Evolutionary conservation across 2,888 invertebrate species (phyloP), one percentile per base, ranked within the genome.

Genomic region (Amorpha juglandis): DNA sequence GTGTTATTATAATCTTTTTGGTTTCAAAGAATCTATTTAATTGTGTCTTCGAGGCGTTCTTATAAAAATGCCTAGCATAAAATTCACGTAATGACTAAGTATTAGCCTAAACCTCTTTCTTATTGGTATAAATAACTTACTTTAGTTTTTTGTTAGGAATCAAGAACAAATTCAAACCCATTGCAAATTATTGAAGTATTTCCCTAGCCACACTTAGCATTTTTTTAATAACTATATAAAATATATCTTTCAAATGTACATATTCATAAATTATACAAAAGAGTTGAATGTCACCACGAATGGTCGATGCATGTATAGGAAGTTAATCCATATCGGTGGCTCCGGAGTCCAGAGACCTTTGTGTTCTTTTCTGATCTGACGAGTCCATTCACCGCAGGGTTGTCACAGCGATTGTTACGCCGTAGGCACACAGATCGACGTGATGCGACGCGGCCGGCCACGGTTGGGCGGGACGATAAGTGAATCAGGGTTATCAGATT

Each of bases 401-500:
- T 58, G 58, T 58, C 58, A 58, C 42, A 19, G 38, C 58, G 58
- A 58, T 58, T 58, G 58, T 58, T 38, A 58, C 62, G 65, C 70
- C 33, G 19, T 55, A 63, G 63, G 62, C 52, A 63, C 50, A 64
- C 33, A n/a, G 50, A 58, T 55, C 69, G 69, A 66, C 69, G 70
- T 70, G 52, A 65, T 53, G 19, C 69, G 69, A 65, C 38, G 52
- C 27, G 4, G 27, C n/a, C n/a, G n/a, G n/a, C n/a, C n/a, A 27
- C 27, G 27, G 27, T 1, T 27, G 1, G 68, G 71, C 73, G 71
- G 72, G 66, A 42, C 48, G 42, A 64, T 64, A 64, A 69, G 52
- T 9, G 70, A 72, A 63, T 74, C 74, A 70, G 64, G 64, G 64
- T 64, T 64, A 47, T 27, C 64, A 63, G 50, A 19, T 63, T 45